Evolutionary conservation across 64 coral and sea anemone genomes (phyloP).

Genomic region (Trachythela sp.): DNA sequence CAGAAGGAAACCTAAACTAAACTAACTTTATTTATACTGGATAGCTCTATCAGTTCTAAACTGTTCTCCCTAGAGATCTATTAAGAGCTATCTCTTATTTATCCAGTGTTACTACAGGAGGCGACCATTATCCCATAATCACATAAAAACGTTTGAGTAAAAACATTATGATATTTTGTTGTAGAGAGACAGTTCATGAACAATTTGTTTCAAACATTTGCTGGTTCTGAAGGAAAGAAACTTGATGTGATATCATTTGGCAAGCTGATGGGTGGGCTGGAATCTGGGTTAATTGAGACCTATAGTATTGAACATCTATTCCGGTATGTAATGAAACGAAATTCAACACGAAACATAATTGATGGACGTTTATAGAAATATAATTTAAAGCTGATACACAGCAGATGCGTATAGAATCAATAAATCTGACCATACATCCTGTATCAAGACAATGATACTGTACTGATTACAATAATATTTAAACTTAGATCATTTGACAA

Average conservation of each 20-base stretch:
- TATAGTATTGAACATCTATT: not conserved
- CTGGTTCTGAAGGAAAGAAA: not conserved
- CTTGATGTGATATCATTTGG: not conserved
- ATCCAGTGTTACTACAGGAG: no score
- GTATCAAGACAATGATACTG: not conserved
- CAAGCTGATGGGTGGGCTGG: not conserved
- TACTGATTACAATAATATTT: not conserved
- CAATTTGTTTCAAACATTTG: not conserved
- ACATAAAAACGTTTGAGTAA: not conserved
- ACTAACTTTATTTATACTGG: no score
- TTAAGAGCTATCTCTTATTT: no score
- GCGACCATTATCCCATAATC: no score
- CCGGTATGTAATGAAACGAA: not conserved
- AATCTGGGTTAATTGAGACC: not conserved
- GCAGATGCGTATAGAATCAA: no score
- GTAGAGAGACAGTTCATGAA: not conserved
- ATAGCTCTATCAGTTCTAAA: no score
- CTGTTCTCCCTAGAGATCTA: no score
- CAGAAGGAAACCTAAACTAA: no score
- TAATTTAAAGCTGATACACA: not conserved
- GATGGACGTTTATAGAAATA: not conserved
- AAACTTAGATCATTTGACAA: conserved; percentile 53
- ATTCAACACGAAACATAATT: not conserved
- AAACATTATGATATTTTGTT: not conserved
- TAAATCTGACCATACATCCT: no score